Evolutionary conservation across 2,888 invertebrate species (phyloP).

Genomic region (Andricus curvator): DNA sequence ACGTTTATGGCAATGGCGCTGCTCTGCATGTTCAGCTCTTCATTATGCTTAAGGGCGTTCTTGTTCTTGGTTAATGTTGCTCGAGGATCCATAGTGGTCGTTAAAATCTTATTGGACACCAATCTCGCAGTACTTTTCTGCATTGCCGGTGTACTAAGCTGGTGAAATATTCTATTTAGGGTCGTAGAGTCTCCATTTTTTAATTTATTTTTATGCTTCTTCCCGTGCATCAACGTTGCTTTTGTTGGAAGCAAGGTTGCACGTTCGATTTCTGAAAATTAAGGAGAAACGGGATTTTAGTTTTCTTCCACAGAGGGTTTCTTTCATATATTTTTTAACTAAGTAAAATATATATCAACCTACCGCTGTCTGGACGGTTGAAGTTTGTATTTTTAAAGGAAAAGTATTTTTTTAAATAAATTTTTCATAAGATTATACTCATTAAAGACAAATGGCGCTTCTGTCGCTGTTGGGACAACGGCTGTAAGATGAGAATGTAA

Average conservation of each 20-base stretch:
- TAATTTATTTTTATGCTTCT: constrained; percentile 63
- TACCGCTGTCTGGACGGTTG: no score
- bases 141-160: constrained; percentile 71
- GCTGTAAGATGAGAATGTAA: no score
- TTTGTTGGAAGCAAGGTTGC: constrained; percentile 65
- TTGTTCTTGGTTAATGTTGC: constrained; percentile 68
- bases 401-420: no score
- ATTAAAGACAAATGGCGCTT: no score
- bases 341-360: no score
- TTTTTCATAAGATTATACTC: no score
- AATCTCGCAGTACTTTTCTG: constrained; percentile 70
- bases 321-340: no score
- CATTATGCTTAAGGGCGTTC: constrained; percentile 69
- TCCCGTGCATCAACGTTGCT: constrained; percentile 64
- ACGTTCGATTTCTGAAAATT: constrained; percentile 66
- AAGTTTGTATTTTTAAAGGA: no score
- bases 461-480: no score
- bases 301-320: constrained; percentile 31
- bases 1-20: constrained; percentile 49
- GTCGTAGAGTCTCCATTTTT: constrained; percentile 64
- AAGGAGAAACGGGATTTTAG: constrained; percentile 31
- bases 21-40: constrained; percentile 61
- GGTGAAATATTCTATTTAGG: constrained; percentile 65
- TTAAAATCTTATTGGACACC: constrained; percentile 63
- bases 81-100: constrained; percentile 69